phyloP scores from a whole-genome alignment of 2,113 vertebrate genomes.

The Gambusia affinis region DNA sequence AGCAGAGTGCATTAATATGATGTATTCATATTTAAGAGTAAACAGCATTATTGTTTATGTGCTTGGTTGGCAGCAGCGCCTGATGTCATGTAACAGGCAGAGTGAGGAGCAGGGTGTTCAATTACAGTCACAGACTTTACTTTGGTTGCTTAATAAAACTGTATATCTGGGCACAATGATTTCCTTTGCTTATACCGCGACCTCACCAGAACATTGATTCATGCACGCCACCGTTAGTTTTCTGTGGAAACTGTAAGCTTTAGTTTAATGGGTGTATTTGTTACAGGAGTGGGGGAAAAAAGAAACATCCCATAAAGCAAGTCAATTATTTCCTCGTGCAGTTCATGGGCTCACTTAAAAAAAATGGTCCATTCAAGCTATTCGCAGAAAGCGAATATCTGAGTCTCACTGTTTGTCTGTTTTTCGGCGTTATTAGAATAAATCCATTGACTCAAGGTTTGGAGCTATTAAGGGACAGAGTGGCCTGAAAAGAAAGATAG shows the following conservation, averaged over 20 bases:
- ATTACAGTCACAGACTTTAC: conserved; percentile 6
- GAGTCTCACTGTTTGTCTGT: not conserved
- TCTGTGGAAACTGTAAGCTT: conserved; percentile 11
- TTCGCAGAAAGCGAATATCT: not conserved
- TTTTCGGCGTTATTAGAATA: not conserved
- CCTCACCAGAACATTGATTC: conserved; percentile 16
- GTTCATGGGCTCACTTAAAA: not conserved
- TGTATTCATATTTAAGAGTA: not conserved
- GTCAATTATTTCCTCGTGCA: not conserved
- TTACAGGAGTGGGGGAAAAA: not conserved
- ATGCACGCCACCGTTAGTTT: conserved; percentile 3
- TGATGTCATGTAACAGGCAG: not conserved
- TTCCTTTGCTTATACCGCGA: not conserved
- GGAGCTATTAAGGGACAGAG: not conserved
- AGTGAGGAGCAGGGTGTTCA: conserved; percentile 4
- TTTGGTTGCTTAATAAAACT: conserved; percentile 21
- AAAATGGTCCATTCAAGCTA: not conserved
- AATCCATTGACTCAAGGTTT: conserved; percentile 14
- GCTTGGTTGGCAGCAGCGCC: not conserved
- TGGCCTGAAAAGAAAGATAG: not conserved
- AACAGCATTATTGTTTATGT: conserved; percentile 1
- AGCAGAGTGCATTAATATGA: not conserved
- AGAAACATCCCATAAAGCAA: conserved; percentile 16
- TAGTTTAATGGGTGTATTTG: conserved; percentile 25
- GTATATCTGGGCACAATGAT: conserved; percentile 31